Percentiles rank a stretch among this genome's conserved stretches.
These are phyloP conservation scores for Ptychodera flava DNA, from an alignment of 35 echinoderm and acorn worm species.

Conservation along the genomic window DNA sequence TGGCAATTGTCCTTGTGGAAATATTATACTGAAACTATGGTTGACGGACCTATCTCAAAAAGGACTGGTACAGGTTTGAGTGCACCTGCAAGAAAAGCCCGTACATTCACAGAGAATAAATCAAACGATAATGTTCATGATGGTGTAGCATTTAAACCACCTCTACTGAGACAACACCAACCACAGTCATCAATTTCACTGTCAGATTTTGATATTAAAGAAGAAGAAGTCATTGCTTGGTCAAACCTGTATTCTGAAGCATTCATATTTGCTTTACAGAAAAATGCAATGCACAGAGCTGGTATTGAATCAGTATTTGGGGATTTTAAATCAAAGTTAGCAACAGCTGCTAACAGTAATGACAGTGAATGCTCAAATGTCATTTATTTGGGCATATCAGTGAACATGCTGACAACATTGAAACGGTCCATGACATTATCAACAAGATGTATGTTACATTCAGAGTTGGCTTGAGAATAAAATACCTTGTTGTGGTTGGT, in stretches of 20 bases:
- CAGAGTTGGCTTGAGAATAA: neutral
- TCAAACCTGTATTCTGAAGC: neutral
- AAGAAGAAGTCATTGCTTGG: neutral
- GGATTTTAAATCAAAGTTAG: neutral
- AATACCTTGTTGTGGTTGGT: slow-evolving; percentile 38
- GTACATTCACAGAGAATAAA: neutral
- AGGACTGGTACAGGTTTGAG: neutral
- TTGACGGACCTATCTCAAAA: too few relatives aligned
- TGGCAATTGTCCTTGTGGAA: neutral
- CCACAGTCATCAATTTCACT: neutral
- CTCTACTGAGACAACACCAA: neutral
- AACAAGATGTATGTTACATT: neutral
- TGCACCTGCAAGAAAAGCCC: neutral
- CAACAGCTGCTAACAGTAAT: neutral
- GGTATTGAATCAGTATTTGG: neutral
- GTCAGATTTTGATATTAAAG: neutral
- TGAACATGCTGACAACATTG: neutral
- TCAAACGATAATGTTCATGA: too few relatives aligned
- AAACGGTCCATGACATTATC: neutral
- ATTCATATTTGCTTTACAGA: neutral
- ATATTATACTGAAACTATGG: neutral
- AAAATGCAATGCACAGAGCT: neutral
- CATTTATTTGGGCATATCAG: neutral
- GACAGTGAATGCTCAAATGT: neutral
- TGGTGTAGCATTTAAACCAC: neutral